Conservation (phyloP, 2,113 vertebrate species). For the Notarius quadriscutis region DNA sequence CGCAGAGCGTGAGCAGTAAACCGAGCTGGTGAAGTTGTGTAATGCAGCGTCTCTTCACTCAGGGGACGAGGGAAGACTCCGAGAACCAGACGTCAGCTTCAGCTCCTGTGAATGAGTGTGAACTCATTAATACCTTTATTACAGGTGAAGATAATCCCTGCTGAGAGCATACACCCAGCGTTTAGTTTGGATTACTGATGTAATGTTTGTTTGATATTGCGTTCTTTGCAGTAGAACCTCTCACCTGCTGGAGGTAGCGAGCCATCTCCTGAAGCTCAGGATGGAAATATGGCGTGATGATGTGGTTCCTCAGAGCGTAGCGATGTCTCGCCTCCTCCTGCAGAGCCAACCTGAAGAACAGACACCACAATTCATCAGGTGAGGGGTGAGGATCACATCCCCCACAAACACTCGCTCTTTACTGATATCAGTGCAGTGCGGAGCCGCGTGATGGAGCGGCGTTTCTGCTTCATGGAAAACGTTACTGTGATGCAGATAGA, state of each 20-base stretch:
- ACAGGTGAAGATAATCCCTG: too few species aligned
- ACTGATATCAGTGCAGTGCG: not conserved
- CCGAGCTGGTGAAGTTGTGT: not conserved
- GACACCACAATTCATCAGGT: not conserved
- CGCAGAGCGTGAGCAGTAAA: not conserved
- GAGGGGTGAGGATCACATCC: too few species aligned
- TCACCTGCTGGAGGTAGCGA: slow-evolving; percentile 64
- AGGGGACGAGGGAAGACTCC: slow-evolving; percentile 66
- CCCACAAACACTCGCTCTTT: not conserved
- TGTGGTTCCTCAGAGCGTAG: slow-evolving; percentile 69
- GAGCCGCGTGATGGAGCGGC: too few species aligned
- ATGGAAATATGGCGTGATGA: slow-evolving; percentile 79
- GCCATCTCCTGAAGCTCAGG: slow-evolving; percentile 70
- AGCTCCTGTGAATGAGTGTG: slow-evolving; percentile 54
- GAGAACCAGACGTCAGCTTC: slow-evolving; percentile 68
- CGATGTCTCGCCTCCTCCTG: slow-evolving; percentile 64
- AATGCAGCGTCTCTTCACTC: slow-evolving; percentile 44
- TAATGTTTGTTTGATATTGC: too few species aligned
- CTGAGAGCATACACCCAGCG: too few species aligned
- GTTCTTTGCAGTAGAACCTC: too few species aligned
- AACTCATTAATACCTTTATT: not conserved
- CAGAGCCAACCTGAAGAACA: slow-evolving; percentile 72
- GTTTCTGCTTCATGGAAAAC: not conserved
- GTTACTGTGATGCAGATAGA: not conserved
- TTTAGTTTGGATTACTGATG: too few species aligned